Evolutionary conservation across 2,888 invertebrate species (phyloP).

Genomic region (Agriotes lineatus): DNA sequence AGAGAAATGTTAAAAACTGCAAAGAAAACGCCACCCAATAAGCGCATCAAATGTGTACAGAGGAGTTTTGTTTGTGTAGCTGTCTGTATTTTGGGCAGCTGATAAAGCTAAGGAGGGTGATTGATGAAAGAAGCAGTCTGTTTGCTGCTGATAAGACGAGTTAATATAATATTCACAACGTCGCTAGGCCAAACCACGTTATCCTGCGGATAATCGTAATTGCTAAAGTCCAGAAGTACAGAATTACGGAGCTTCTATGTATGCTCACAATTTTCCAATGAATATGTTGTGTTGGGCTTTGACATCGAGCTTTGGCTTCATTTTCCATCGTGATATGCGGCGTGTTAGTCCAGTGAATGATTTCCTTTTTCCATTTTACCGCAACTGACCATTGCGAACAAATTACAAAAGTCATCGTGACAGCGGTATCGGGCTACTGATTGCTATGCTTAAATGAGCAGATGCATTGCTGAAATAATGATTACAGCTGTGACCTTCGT

Average conservation of each 20-base stretch:
- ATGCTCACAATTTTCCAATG: not conserved
- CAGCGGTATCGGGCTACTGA: not conserved
- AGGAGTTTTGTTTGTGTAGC: slow-evolving; percentile 53
- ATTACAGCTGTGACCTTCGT: too few species aligned
- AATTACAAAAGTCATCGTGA: slow-evolving; percentile 7
- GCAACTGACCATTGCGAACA: not conserved
- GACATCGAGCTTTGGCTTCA: not conserved
- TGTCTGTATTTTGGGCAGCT: slow-evolving; percentile 52
- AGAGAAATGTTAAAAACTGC: not conserved
- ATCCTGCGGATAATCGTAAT: slow-evolving; percentile 2
- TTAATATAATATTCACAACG: slow-evolving; percentile 55
- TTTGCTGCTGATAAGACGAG: slow-evolving; percentile 54
- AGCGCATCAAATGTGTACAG: slow-evolving; percentile 25
- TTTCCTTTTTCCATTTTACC: not conserved
- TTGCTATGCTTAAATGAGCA: not conserved
- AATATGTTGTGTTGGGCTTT: not conserved
- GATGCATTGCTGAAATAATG: too few species aligned
- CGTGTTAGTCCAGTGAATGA: not conserved
- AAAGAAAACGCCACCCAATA: slow-evolving; percentile 4
- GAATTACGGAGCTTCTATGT: not conserved
- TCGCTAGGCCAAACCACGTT: slow-evolving; percentile 11
- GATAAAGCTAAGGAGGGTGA: slow-evolving; percentile 53
- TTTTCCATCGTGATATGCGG: too few species aligned
- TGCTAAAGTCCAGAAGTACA: slow-evolving; percentile 3
- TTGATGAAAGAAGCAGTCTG: slow-evolving; percentile 61